Conservation (phyloP, 2,113 vertebrate genomes). For the Aegotheles bennettii region DNA sequence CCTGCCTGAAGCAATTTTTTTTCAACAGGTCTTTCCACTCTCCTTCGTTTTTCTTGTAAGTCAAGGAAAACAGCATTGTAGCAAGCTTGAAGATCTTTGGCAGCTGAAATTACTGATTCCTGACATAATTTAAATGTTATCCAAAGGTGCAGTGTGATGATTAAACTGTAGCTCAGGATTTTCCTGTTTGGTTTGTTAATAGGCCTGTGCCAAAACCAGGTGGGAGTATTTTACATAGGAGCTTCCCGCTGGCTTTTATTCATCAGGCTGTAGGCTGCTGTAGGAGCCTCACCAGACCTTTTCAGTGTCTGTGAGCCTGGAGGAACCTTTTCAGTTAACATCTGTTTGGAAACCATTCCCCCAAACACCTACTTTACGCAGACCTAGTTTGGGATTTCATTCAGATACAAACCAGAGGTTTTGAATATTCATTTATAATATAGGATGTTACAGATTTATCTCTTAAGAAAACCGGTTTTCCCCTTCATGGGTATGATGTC, state of each 20-base stretch:
- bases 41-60: background rate
- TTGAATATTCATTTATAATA: background rate
- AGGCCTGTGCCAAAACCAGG: background rate
- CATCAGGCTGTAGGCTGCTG: background rate
- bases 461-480: background rate
- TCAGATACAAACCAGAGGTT: background rate
- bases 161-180: background rate
- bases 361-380: background rate
- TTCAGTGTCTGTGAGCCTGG: background rate
- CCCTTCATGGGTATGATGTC: background rate
- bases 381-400: background rate
- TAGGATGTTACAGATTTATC: background rate
- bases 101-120: background rate
- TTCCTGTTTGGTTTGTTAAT: background rate
- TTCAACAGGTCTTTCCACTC: background rate
- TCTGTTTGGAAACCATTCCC: background rate
- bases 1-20: background rate
- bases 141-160: background rate
- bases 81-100: background rate
- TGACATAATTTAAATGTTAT: background rate
- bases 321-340: background rate
- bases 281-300: background rate
- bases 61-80: background rate
- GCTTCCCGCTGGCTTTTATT: background rate
- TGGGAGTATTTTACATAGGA: background rate